Conservation (phyloP, 30 jellyfish, hydroid and myxozoan genomes). For the Catostylus mosaicus region DNA sequence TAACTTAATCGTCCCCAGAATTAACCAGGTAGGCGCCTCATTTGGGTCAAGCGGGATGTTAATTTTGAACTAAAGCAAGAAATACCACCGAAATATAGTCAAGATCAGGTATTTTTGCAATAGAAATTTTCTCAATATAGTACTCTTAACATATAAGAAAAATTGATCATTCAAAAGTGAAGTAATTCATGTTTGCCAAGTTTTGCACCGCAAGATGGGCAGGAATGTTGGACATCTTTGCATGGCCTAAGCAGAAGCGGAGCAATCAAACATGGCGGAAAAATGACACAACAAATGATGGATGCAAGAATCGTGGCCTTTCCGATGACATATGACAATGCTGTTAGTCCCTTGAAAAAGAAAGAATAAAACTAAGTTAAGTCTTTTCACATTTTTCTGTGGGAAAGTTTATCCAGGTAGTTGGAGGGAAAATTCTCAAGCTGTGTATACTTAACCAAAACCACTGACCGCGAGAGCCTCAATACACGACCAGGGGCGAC, state of each 20-base stretch:
- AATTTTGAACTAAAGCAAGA: too few relatives aligned
- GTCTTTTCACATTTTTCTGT: not conserved
- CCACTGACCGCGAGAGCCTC: too few relatives aligned
- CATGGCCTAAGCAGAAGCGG: conserved; percentile 46
- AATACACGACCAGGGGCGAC: too few relatives aligned
- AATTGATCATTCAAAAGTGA: not conserved
- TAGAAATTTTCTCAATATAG: too few relatives aligned
- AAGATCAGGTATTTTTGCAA: too few relatives aligned
- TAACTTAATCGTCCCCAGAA: too few relatives aligned
- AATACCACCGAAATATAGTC: too few relatives aligned
- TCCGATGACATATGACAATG: conserved; percentile 21
- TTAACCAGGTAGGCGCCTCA: too few relatives aligned
- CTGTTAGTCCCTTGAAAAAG: conserved; percentile 30
- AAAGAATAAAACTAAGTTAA: not conserved
- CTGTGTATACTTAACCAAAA: too few relatives aligned
- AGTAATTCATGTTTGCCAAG: conserved; percentile 45
- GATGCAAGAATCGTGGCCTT: conserved; percentile 37
- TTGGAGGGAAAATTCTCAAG: not conserved
- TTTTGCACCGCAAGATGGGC: conserved; percentile 17
- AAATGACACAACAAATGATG: conserved; percentile 42
- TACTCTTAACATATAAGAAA: too few relatives aligned
- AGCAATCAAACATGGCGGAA: conserved; percentile 29
- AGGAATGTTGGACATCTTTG: conserved; percentile 51
- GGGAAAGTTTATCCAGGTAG: not conserved
- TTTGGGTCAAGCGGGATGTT: too few relatives aligned